Evolutionary conservation across 2,113 vertebrate species (phyloP).

Genomic region (Microtus oregoni): DNA sequence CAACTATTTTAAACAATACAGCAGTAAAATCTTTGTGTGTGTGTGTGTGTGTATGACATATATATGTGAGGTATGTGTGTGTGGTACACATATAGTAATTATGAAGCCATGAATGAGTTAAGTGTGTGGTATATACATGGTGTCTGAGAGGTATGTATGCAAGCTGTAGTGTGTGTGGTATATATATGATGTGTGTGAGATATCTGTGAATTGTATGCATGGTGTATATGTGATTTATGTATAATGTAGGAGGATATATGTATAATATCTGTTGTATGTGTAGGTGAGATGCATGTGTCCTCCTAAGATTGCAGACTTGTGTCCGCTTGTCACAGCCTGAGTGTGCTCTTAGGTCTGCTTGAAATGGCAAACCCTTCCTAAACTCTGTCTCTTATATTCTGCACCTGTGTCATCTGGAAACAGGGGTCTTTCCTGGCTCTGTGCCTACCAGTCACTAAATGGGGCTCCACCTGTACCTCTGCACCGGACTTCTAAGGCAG

Average conservation of each 20-base stretch:
- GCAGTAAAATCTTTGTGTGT: neutral
- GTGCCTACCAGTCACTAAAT: conserved; percentile 87
- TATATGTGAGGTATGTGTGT: neutral
- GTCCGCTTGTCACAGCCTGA: neutral
- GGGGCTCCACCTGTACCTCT: conserved; percentile 77
- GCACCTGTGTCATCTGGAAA: neutral
- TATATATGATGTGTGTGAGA: neutral
- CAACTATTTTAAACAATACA: neutral
- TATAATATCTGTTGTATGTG: neutral
- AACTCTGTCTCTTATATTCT: neutral
- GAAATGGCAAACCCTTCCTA: neutral
- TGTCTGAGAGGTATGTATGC: neutral
- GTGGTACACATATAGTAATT: neutral
- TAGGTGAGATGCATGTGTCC: neutral
- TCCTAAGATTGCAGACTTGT: neutral
- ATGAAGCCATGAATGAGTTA: neutral
- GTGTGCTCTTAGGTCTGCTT: neutral
- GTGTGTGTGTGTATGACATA: neutral
- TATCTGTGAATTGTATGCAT: neutral
- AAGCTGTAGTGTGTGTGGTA: neutral
- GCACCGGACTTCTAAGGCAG: neutral
- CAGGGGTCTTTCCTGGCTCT: rapidly evolving
- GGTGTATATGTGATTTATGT: neutral
- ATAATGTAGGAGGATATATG: neutral
- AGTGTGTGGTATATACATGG: neutral